Evolutionary conservation across 2,113 vertebrate species (phyloP), one percentile per base, ranked within the genome.

Genomic region (Felis catus): DNA sequence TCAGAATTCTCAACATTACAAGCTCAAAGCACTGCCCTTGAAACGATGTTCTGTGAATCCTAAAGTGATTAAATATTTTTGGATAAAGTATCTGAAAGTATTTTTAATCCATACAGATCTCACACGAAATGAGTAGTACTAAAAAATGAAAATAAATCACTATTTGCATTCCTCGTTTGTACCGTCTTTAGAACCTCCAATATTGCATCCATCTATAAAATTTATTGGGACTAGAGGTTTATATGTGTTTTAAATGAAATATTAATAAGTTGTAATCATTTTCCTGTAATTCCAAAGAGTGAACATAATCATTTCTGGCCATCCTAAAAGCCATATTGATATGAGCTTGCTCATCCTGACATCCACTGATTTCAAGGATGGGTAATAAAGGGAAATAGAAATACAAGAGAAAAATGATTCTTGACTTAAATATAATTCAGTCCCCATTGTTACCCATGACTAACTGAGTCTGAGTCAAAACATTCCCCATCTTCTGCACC

Each of bases 61-160:
- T 85, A 81, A 85, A 65, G 23, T 89, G 70, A 93, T 82, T 89
- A 89, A 96, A 86, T n/a, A 76, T 48, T 94, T 97, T 79, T 88
- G 13, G 63, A 91, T 15, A 95, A 95, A 68, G 21, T 94, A 73
- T 89, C 19, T 73, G 21, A 65, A 95, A 91, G 7, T 76, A 91
- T 88, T 95, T 94, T 93, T 90, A 89, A 81, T 81, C 23, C 36
- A 65, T 45, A 51, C 29, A 82, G 33, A 91, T 66, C 78, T 95
- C 71, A 78, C 27, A 79, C 90, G n/a, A 85, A 97, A 78, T 81
- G 27, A 7, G 15, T 16, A 78, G 7, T 45, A 33, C 31, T 80
- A 80, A 88, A 92, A 41, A 85, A 41, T 36, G 15, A 90, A 94
- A 92, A 82, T 55, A 90, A 53, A 93, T 88, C 23, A 65, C n/a